These are phyloP conservation scores for Nomada goodeniana DNA, from an alignment of 2,888 invertebrate species.

Conservation along the genomic window DNA sequence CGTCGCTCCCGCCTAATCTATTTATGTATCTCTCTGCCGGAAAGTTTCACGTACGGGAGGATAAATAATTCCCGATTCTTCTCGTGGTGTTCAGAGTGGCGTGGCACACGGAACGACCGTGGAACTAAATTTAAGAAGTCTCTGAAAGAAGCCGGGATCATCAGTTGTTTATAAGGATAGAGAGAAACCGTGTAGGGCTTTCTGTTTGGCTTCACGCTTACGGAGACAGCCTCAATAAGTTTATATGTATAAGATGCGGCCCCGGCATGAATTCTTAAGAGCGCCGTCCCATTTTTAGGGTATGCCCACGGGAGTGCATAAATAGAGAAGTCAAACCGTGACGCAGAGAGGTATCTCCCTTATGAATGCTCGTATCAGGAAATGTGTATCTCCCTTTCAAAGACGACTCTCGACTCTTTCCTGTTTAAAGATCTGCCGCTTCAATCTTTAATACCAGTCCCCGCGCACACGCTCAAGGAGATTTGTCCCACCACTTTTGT, in stretches of 20 bases:
- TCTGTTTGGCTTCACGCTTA: slow-evolving; percentile 14
- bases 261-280: slow-evolving; percentile 29
- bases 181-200: background rate
- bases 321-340: slow-evolving; percentile 22
- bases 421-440: background rate
- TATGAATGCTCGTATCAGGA: background rate
- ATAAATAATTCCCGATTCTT: background rate
- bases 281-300: slow-evolving; percentile 15
- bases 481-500: background rate
- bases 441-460: background rate
- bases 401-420: background rate
- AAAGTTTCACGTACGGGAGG: too few species aligned
- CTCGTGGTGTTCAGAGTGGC: background rate
- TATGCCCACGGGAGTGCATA: slow-evolving; percentile 17
- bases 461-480: background rate
- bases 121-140: slow-evolving; percentile 10
- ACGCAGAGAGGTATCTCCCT: background rate
- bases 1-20: too few species aligned
- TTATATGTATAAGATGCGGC: slow-evolving; percentile 23
- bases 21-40: too few species aligned
- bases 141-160: background rate
- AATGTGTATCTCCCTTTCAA: background rate
- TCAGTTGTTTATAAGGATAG: slow-evolving; percentile 7
- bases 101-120: background rate
- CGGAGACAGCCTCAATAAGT: slow-evolving; percentile 21